These are phyloP conservation scores for Theristicus caerulescens DNA, from an alignment of 2,113 vertebrate genomes.

Conservation along the genomic window DNA sequence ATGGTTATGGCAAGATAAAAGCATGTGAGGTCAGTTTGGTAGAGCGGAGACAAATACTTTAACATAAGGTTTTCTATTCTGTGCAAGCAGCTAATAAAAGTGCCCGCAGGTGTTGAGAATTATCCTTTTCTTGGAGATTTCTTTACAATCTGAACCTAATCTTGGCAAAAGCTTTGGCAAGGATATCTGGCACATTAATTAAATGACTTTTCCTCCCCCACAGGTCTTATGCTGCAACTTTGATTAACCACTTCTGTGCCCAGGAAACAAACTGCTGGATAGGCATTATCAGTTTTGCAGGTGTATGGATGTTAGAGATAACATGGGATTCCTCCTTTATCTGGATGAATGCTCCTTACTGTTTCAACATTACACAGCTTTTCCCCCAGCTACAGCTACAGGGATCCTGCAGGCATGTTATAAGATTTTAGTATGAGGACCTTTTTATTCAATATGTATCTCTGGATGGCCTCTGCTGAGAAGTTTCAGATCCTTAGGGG, in stretches of 20 bases:
- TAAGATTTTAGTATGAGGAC: background rate
- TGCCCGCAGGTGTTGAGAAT: conserved; percentile 64
- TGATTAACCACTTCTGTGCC: conserved; percentile 52
- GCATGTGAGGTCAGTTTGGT: conserved; percentile 35
- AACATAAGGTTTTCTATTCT: conserved; percentile 59
- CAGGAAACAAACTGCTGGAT: conserved; percentile 11
- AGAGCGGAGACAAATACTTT: conserved; percentile 32
- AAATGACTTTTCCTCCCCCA: conserved; percentile 23
- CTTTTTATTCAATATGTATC: background rate
- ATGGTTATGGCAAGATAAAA: conserved; percentile 59
- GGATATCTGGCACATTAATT: conserved; percentile 65
- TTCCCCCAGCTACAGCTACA: background rate
- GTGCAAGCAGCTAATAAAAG: conserved; percentile 63
- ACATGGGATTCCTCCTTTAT: conserved; percentile 25
- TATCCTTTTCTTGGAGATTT: conserved; percentile 58
- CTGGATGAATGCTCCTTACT: conserved; percentile 3
- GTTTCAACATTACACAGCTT: background rate
- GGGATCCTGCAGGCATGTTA: background rate
- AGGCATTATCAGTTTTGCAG: conserved; percentile 44
- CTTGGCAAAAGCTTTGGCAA: conserved; percentile 62
- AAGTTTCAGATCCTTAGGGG: background rate
- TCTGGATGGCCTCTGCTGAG: conserved; percentile 1
- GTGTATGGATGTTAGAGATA: conserved; percentile 44
- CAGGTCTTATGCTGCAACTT: conserved; percentile 28
- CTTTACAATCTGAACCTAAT: conserved; percentile 65